Conservation (phyloP, 2,797 vertebrate species). For the Malacoctenus gilli region DNA sequence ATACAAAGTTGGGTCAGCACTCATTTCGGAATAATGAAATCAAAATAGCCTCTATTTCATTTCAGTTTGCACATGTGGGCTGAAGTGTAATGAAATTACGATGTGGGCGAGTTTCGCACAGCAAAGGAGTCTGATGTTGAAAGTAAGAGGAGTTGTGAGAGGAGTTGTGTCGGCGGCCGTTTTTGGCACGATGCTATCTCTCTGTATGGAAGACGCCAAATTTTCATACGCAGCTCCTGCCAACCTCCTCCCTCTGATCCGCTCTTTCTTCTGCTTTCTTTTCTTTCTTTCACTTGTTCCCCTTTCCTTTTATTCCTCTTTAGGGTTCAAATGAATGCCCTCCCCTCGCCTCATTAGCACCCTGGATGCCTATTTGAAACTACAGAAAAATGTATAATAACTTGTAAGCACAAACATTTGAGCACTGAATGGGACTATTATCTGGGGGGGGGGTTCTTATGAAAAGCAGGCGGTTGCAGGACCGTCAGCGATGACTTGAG, state of each 20-base stretch:
- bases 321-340: slow-evolving; percentile 76
- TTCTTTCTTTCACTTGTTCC: slow-evolving; percentile 71
- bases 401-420: slow-evolving; percentile 76
- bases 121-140: slow-evolving; percentile 59
- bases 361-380: slow-evolving; percentile 72
- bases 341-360: slow-evolving; percentile 76
- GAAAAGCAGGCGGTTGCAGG: slow-evolving; percentile 47
- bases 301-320: slow-evolving; percentile 78
- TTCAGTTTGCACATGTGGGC: slow-evolving; percentile 55
- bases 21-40: slow-evolving; percentile 27
- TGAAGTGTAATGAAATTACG: slow-evolving; percentile 56
- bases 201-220: slow-evolving; percentile 81
- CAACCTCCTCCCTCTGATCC: slow-evolving; percentile 81
- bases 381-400: slow-evolving; percentile 76
- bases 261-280: slow-evolving; percentile 73
- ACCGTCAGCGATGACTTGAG: slow-evolving; percentile 44
- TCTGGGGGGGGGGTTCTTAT: slow-evolving; percentile 48
- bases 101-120: slow-evolving; percentile 59
- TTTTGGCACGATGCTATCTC: slow-evolving; percentile 78
- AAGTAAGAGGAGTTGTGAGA: slow-evolving; percentile 67
- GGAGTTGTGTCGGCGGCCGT: slow-evolving; percentile 74
- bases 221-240: slow-evolving; percentile 78
- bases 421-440: slow-evolving; percentile 65
- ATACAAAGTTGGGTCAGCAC: slow-evolving; percentile 28
- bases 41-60: slow-evolving; percentile 30